Conservation (phyloP, 1,140 invertebrate species). For the Diabrotica undecimpunctata region DNA sequence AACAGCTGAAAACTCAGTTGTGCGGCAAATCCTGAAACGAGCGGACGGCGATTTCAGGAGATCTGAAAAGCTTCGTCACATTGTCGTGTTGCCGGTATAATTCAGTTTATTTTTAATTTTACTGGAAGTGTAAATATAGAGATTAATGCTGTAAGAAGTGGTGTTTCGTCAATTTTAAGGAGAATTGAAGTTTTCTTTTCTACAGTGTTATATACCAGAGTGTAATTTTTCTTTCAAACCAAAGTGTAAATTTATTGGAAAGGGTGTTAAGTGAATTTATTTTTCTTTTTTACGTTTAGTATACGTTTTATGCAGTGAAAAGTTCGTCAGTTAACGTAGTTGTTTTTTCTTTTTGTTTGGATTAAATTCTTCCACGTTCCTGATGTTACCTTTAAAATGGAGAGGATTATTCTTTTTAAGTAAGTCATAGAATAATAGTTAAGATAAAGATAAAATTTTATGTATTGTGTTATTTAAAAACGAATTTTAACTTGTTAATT, state of each 20-base stretch:
- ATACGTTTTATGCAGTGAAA: too few relatives aligned
- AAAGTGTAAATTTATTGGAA: too few relatives aligned
- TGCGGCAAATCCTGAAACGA: slow-evolving; percentile 21
- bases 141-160: too few relatives aligned
- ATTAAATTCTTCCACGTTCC: slow-evolving; percentile 17
- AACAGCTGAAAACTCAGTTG: slow-evolving; percentile 14
- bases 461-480: not conserved
- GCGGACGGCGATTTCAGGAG: slow-evolving; percentile 11
- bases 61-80: not conserved
- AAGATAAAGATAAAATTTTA: not conserved
- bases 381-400: slow-evolving; percentile 24
- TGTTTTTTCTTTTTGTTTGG: not conserved
- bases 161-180: too few relatives aligned
- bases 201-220: too few relatives aligned
- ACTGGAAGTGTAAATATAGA: too few relatives aligned
- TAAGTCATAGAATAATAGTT: slow-evolving; percentile 5
- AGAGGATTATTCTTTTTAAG: slow-evolving; percentile 16
- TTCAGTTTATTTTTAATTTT: not conserved
- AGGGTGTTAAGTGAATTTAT: too few relatives aligned
- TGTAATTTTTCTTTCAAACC: too few relatives aligned
- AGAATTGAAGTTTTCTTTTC: too few relatives aligned
- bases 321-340: too few relatives aligned
- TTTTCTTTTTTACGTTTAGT: too few relatives aligned
- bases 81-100: not conserved
- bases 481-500: not conserved